These are phyloP conservation scores for Glaucidium brasilianum DNA, from an alignment of 2,113 vertebrate species.

Conservation along the genomic window DNA sequence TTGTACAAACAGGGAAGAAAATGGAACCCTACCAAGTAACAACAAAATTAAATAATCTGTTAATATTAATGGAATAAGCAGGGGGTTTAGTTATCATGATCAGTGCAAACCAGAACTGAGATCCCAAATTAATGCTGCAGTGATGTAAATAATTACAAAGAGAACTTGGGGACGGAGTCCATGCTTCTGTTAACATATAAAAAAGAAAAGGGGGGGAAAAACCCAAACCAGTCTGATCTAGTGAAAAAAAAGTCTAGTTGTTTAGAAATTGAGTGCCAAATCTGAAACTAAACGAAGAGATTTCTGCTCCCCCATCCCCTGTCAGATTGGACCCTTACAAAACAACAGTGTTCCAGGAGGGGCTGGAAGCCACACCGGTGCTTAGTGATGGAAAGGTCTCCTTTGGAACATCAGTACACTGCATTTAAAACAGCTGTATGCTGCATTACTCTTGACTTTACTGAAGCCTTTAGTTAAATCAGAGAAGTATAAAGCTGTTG, in stretches of 20 bases:
- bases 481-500: not conserved
- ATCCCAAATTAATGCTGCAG: not conserved
- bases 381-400: not conserved
- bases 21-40: not conserved
- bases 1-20: not conserved
- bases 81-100: not conserved
- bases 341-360: not conserved
- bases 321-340: not conserved
- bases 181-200: not conserved
- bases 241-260: not conserved
- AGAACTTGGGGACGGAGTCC: not conserved
- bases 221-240: not conserved
- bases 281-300: not conserved
- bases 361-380: not conserved
- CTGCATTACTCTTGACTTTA: not conserved
- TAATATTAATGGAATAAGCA: not conserved
- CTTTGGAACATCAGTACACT: not conserved
- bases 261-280: not conserved
- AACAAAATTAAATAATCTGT: not conserved
- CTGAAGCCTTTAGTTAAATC: not conserved
- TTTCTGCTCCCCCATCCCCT: too few relatives aligned
- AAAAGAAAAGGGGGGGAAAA: not conserved
- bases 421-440: not conserved
- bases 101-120: not conserved
- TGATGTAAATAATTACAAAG: not conserved